Percentiles rank a stretch among this genome's conserved stretches.
Conservation (phyloP, 2,113 vertebrate species). For the Rhinoderma darwinii region DNA sequence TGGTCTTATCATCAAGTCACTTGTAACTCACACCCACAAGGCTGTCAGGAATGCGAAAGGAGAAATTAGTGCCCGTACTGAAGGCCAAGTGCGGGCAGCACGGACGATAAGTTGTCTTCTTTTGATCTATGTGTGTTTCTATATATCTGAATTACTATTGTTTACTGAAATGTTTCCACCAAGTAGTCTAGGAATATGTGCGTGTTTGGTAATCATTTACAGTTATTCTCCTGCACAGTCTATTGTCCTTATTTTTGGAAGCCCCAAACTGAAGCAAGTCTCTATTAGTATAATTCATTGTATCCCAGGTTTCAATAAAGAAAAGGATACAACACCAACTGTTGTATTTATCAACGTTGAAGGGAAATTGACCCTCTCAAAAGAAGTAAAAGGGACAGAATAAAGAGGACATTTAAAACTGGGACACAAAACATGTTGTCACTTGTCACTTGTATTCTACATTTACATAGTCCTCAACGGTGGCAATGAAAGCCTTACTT, state of each 20-base stretch:
- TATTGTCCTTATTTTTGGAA: slow-evolving; percentile 47
- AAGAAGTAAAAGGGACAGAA: background rate
- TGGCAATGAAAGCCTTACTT: too few relatives aligned
- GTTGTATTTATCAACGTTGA: slow-evolving; percentile 2
- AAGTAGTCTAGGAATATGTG: slow-evolving; percentile 38
- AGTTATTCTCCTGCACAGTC: slow-evolving; percentile 51
- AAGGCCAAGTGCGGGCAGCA: slow-evolving; percentile 28
- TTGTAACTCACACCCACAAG: background rate
- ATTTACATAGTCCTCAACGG: background rate
- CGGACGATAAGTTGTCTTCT: slow-evolving; percentile 40
- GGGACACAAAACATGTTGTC: background rate
- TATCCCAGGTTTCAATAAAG: background rate
- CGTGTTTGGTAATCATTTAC: slow-evolving; percentile 39
- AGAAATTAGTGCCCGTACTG: slow-evolving; percentile 4
- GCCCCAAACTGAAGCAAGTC: slow-evolving; percentile 41
- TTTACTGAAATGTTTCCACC: slow-evolving; percentile 37
- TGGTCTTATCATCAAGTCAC: slow-evolving; percentile 42
- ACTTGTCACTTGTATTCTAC: background rate
- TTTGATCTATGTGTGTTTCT: slow-evolving; percentile 36
- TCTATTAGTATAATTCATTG: background rate
- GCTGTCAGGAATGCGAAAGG: slow-evolving; percentile 12
- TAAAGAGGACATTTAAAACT: background rate
- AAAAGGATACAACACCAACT: background rate
- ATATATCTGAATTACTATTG: slow-evolving; percentile 41
- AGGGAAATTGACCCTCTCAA: background rate